A percentile compares a stretch with the other conserved stretches of the same genome.
Evolutionary conservation across 2,113 vertebrate species (phyloP).

Genomic region (Rafetus swinhoei): DNA sequence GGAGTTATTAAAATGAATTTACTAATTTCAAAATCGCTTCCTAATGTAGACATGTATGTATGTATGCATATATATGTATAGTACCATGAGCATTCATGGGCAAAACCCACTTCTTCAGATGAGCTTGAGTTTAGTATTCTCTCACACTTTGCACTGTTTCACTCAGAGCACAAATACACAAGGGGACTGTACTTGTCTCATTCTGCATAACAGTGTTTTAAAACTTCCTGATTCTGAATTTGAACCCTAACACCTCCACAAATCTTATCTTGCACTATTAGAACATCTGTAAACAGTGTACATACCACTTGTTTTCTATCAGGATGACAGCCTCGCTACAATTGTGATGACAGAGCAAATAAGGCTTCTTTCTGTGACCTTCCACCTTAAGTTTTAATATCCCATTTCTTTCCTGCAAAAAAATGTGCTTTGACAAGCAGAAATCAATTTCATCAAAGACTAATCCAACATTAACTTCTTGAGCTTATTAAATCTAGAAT

Average conservation of each 20-base stretch:
- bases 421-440: neutral
- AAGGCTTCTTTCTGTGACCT: neutral
- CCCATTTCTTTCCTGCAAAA: neutral
- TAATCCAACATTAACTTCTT: neutral
- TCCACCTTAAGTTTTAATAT: neutral
- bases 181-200: neutral
- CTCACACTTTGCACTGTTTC: neutral
- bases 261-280: neutral
- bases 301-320: neutral
- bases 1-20: too few species aligned
- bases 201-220: neutral
- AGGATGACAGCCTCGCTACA: neutral
- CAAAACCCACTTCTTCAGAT: too few species aligned
- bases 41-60: too few species aligned
- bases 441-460: neutral
- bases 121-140: neutral
- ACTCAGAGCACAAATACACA: neutral
- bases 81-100: too few species aligned
- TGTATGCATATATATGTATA: too few species aligned
- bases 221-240: neutral
- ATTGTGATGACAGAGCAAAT: neutral
- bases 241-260: too few species aligned
- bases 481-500: neutral
- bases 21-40: too few species aligned
- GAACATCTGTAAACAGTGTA: neutral